Percentiles rank a stretch among this genome's conserved stretches.
Evolutionary conservation across 2,113 vertebrate species (phyloP).

Genomic region (Bothrops jararaca): DNA sequence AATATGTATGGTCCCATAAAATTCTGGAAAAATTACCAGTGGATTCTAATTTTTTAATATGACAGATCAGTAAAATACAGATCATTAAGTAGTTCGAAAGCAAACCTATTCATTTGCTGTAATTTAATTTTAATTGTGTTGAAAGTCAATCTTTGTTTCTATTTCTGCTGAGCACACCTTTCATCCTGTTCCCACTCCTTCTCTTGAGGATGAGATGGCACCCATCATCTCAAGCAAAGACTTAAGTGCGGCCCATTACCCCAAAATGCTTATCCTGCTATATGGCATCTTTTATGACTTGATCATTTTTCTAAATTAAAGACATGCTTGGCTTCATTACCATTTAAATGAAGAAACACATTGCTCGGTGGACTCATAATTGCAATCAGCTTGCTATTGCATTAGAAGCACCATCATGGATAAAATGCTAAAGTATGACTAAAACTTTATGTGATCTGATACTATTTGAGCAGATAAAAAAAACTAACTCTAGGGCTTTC

Average conservation of each 20-base stretch:
- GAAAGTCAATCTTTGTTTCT: background rate
- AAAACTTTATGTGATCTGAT: constrained; percentile 16
- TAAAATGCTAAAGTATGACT: constrained; percentile 23
- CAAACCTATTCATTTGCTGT: background rate
- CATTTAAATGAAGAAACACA: constrained; percentile 26
- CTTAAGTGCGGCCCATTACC: background rate
- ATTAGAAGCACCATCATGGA: constrained; percentile 51
- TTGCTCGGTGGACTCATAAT: constrained; percentile 44
- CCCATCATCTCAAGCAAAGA: background rate
- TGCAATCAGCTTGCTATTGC: constrained; percentile 52
- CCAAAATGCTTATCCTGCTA: background rate
- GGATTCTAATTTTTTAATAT: background rate
- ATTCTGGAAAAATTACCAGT: background rate
- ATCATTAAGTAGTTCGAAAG: background rate
- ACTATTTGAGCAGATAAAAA: constrained; percentile 46
- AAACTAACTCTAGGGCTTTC: constrained; percentile 30
- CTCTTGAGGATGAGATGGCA: background rate
- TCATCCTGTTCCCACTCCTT: background rate
- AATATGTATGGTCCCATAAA: background rate
- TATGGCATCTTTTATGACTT: constrained; percentile 38
- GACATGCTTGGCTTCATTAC: constrained; percentile 17
- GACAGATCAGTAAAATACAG: background rate
- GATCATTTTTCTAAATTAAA: constrained; percentile 22
- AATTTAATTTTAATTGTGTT: background rate
- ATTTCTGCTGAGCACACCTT: background rate